Evolutionary conservation across 2,888 invertebrate genomes (phyloP).

Genomic region (Ernsta delagoae): DNA sequence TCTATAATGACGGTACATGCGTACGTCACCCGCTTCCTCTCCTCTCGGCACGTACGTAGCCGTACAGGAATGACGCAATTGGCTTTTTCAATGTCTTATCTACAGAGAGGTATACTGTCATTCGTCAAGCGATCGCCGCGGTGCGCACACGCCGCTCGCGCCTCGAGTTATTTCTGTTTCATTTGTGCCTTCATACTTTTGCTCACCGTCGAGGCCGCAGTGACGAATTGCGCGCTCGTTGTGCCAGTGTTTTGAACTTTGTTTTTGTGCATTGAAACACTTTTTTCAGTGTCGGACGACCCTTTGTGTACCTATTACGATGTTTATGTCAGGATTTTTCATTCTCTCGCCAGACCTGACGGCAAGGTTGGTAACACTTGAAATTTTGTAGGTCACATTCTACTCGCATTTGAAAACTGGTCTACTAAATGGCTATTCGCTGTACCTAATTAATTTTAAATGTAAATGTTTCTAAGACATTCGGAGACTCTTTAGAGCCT

Average conservation of each 20-base stretch:
- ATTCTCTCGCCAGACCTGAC: conserved; percentile 76
- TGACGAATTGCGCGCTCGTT: conserved; percentile 74
- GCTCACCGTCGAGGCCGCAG: conserved; percentile 77
- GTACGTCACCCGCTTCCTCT: conserved; percentile 81
- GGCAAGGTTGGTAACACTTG: conserved; percentile 72
- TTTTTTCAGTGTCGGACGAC: conserved; percentile 57
- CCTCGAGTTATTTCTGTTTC: conserved; percentile 69
- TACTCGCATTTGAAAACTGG: conserved; percentile 49
- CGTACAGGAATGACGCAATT: conserved; percentile 81
- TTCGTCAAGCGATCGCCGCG: conserved; percentile 75
- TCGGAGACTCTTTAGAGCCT: conserved; percentile 14
- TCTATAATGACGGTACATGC: conserved; percentile 72
- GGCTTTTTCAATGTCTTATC: conserved; percentile 85
- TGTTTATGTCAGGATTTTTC: conserved; percentile 81
- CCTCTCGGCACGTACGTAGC: conserved; percentile 80
- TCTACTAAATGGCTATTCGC: conserved; percentile 54
- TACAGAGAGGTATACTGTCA: conserved; percentile 81
- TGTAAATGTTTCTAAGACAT: conserved; percentile 44
- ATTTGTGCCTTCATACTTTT: conserved; percentile 74
- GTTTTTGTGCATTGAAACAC: conserved; percentile 65
- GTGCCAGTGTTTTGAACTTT: conserved; percentile 79
- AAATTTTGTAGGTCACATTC: conserved; percentile 49
- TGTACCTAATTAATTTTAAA: conserved; percentile 52
- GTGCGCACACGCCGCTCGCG: conserved; percentile 73
- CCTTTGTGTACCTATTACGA: conserved; percentile 57